These are phyloP conservation scores for Ramazzottius varieornatus DNA, from an alignment of 2,888 invertebrate genomes.

Conservation along the genomic window DNA sequence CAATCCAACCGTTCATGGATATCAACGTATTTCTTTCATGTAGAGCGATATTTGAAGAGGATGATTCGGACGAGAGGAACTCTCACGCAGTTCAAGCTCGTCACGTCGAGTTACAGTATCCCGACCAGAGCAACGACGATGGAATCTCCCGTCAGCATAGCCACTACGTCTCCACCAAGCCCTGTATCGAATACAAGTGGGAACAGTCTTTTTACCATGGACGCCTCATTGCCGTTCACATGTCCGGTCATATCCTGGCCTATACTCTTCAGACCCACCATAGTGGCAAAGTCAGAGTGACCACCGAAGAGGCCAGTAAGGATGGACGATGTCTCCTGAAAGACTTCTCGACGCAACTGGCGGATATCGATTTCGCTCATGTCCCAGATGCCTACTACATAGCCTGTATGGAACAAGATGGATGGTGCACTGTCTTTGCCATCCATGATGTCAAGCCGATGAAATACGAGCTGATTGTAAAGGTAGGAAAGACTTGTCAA, in stretches of 20 bases:
- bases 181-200: slow-evolving; percentile 1
- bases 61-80: background rate
- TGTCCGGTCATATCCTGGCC: background rate
- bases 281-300: background rate
- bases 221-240: background rate
- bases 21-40: too few relatives aligned
- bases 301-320: background rate
- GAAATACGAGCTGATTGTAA: background rate
- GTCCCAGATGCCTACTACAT: slow-evolving; percentile 2
- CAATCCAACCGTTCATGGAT: too few relatives aligned
- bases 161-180: slow-evolving; percentile 3
- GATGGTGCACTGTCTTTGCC: background rate
- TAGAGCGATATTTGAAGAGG: too few relatives aligned
- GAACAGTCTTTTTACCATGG: background rate
- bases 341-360: background rate
- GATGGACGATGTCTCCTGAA: background rate
- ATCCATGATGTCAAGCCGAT: background rate
- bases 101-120: background rate
- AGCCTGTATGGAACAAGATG: background rate
- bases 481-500: background rate
- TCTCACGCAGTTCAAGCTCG: background rate
- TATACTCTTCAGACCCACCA: background rate
- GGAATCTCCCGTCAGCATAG: background rate
- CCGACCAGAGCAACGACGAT: background rate
- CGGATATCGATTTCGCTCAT: background rate